A percentile compares a stretch with the other conserved stretches of the same genome.
Evolutionary conservation across 2,113 vertebrate species (phyloP).

Genomic region (Anthoscopus minutus): DNA sequence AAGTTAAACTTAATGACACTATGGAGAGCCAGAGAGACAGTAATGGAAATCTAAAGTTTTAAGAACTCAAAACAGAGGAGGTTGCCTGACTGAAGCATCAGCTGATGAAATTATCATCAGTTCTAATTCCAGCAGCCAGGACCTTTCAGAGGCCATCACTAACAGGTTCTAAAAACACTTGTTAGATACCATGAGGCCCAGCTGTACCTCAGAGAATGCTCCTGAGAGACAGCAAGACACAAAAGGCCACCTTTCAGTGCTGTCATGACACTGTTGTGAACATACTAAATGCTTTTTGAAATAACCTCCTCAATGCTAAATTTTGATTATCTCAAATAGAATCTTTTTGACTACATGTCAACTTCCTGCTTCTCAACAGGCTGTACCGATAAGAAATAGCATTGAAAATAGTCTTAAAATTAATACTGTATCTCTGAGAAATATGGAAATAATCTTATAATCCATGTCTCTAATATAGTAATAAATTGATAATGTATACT

Average conservation of each 20-base stretch:
- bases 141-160: neutral
- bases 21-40: neutral
- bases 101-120: neutral
- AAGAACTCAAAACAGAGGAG: neutral
- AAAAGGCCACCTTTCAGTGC: neutral
- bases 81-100: neutral
- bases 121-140: neutral
- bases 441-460: neutral
- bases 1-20: neutral
- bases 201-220: neutral
- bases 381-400: neutral
- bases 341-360: neutral
- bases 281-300: neutral
- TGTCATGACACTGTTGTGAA: neutral
- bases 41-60: neutral
- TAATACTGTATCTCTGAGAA: neutral
- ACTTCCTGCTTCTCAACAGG: neutral
- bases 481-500: neutral
- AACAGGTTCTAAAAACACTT: neutral
- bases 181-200: neutral
- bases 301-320: neutral
- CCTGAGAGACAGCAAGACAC: neutral
- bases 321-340: neutral
- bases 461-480: neutral
- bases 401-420: neutral